Evolutionary conservation across 30 jellyfish, hydroid and myxozoan genomes (phyloP).

Genomic region (Haliclystus octoradiatus): DNA sequence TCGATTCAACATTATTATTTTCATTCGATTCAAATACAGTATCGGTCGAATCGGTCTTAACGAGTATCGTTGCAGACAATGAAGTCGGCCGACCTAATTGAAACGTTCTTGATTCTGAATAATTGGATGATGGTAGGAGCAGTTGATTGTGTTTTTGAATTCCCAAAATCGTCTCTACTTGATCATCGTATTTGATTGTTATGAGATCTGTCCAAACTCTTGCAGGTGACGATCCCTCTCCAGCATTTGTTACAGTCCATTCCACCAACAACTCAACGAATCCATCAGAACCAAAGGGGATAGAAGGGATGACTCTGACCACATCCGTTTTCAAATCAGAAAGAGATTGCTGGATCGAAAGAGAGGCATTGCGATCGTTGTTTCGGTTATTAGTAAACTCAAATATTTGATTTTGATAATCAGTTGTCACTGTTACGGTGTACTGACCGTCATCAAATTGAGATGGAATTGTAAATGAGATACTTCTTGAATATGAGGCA

Average conservation of each 20-base stretch:
- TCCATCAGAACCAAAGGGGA: neutral
- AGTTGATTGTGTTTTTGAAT: neutral
- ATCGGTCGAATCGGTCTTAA: neutral
- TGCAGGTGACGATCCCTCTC: neutral
- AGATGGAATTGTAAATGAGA: conserved; percentile 12
- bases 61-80: neutral
- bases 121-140: neutral
- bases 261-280: neutral
- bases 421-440: conserved; percentile 17
- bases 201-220: neutral
- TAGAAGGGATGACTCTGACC: neutral
- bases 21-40: neutral
- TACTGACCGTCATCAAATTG: conserved; percentile 5
- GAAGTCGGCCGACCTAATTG: neutral
- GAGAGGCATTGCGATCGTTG: neutral
- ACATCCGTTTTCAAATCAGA: conserved; percentile 7
- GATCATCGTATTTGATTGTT: neutral
- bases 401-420: conserved; percentile 1
- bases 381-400: conserved; percentile 4
- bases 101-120: neutral
- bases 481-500: neutral
- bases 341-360: conserved; percentile 3
- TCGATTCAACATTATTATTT: neutral
- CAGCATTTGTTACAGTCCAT: neutral
- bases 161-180: neutral